A percentile compares a stretch with the other conserved stretches of the same genome.
These are phyloP conservation scores for Stichodactyla mertensii DNA, from an alignment of 64 coral and sea anemone species.

Conservation along the genomic window DNA sequence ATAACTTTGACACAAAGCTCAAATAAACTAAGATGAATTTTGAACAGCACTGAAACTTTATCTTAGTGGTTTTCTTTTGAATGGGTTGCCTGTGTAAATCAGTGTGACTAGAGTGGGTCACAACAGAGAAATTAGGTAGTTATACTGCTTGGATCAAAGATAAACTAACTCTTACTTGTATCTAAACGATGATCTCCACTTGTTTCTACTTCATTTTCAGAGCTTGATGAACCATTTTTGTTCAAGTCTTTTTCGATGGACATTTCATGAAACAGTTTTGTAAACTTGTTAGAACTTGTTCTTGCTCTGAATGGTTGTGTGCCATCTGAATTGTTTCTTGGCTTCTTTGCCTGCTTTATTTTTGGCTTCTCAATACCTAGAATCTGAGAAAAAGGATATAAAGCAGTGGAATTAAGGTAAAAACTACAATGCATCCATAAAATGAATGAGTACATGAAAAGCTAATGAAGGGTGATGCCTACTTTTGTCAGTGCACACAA, in stretches of 20 bases:
- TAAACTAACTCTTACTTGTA: neutral
- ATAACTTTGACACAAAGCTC: too few relatives aligned
- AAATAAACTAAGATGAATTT: too few relatives aligned
- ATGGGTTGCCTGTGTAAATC: too few relatives aligned
- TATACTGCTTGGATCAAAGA: too few relatives aligned
- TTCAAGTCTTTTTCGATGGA: slow-evolving; percentile 27
- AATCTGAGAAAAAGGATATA: neutral
- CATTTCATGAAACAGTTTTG: slow-evolving; percentile 21
- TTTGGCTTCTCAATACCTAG: slow-evolving; percentile 11
- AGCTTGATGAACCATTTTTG: neutral
- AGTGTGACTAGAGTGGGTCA: too few relatives aligned
- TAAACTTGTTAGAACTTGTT: slow-evolving; percentile 10
- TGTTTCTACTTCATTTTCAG: slow-evolving; percentile 9
- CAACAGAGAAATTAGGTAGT: too few relatives aligned
- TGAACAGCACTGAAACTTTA: too few relatives aligned
- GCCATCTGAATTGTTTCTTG: neutral
- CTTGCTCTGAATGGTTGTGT: neutral
- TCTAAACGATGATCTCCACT: slow-evolving; percentile 6
- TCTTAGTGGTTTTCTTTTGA: too few relatives aligned
- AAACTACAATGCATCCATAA: too few relatives aligned
- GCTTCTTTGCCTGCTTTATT: neutral
- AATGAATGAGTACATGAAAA: neutral
- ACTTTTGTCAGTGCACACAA: too few relatives aligned
- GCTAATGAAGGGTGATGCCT: neutral
- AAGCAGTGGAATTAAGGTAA: neutral